Evolutionary conservation across 2,797 vertebrate species (phyloP).

Genomic region (Uromys caudimaculatus): DNA sequence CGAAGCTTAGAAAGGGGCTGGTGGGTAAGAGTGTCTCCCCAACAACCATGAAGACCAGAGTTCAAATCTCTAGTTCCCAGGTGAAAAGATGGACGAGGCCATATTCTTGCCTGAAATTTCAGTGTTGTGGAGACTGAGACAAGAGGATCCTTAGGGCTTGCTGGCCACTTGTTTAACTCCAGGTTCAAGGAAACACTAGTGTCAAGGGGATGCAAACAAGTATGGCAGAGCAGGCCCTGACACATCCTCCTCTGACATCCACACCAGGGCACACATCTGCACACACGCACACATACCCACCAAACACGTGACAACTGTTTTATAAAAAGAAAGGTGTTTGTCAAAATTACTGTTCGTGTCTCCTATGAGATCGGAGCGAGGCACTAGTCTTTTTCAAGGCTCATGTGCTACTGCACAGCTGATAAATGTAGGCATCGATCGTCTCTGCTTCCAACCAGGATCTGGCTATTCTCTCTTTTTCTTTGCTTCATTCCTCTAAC

Average conservation of each 20-base stretch:
- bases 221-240: neutral
- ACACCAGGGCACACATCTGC: neutral
- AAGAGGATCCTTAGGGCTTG: neutral
- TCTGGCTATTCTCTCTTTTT: neutral
- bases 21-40: neutral
- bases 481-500: constrained; percentile 30
- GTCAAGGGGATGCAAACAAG: neutral
- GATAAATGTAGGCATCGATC: constrained; percentile 29
- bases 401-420: neutral
- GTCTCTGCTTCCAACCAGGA: neutral
- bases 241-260: neutral
- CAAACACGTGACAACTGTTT: neutral
- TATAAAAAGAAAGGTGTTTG: neutral
- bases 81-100: neutral
- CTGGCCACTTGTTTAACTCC: neutral
- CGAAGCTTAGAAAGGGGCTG: neutral
- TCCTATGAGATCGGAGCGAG: neutral
- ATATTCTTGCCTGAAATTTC: too few species aligned
- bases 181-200: too few species aligned
- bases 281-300: accelerated
- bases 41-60: neutral
- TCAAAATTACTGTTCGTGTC: neutral
- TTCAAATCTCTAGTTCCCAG: neutral
- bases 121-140: too few species aligned
- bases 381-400: neutral